Evolutionary conservation across 2,888 invertebrate genomes (phyloP).

Genomic region (Dorcus parallelipipedus): DNA sequence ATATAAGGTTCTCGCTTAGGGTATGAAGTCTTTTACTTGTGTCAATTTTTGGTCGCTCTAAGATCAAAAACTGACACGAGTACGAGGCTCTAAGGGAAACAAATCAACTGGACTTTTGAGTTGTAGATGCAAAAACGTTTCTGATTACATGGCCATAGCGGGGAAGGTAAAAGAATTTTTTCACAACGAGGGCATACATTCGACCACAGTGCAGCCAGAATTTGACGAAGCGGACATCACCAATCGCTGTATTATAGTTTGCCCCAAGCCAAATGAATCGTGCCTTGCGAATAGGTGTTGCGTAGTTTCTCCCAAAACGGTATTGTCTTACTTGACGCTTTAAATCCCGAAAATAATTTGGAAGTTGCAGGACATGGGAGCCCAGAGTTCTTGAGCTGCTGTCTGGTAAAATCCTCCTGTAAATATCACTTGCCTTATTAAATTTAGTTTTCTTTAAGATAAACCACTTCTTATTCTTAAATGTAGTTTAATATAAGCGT

Average conservation of each 20-base stretch:
- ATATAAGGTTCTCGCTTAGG: conserved; percentile 66
- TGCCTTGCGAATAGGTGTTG: conserved; percentile 89
- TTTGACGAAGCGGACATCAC: conserved; percentile 61
- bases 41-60: too few relatives aligned
- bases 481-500: too few relatives aligned
- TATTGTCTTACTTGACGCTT: conserved; percentile 33
- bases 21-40: too few relatives aligned
- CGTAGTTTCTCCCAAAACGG: conserved; percentile 71
- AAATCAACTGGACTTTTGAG: not conserved
- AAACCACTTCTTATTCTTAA: too few relatives aligned
- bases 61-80: too few relatives aligned
- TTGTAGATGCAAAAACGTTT: conserved; percentile 81
- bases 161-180: conserved; percentile 96
- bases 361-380: too few relatives aligned
- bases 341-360: too few relatives aligned
- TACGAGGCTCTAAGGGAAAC: not conserved
- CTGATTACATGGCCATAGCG: conserved; percentile 96
- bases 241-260: conserved; percentile 78
- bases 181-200: conserved; percentile 97
- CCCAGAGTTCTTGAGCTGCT: too few relatives aligned
- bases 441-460: too few relatives aligned
- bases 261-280: conserved; percentile 72
- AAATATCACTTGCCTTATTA: too few relatives aligned
- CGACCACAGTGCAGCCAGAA: conserved; percentile 97
- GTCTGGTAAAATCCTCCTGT: too few relatives aligned